A percentile compares a stretch with the other conserved stretches of the same genome.
Evolutionary conservation across 23 tunicate species (phyloP).

Genomic region (Clavelina lepadiformis): DNA sequence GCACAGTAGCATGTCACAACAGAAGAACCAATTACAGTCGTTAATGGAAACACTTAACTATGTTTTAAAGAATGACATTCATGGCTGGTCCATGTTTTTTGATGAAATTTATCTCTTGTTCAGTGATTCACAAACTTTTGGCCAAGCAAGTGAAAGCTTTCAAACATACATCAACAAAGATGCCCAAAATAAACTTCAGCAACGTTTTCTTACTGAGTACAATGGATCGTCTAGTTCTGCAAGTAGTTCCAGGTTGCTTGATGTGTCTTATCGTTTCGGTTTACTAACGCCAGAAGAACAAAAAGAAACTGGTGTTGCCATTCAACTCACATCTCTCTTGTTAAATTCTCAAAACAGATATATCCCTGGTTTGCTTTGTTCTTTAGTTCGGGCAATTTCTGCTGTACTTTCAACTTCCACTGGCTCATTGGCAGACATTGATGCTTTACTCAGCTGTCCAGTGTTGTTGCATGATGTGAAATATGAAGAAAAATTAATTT

Average conservation of each 20-base stretch:
- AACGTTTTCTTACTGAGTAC: slow-evolving; percentile 26
- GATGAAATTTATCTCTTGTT: slow-evolving; percentile 39
- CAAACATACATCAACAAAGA: slow-evolving; percentile 19
- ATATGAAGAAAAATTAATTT: slow-evolving; percentile 27
- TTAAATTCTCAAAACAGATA: slow-evolving; percentile 16
- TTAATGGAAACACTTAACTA: slow-evolving; percentile 30
- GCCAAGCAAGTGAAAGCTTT: slow-evolving; percentile 2
- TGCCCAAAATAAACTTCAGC: slow-evolving; percentile 35
- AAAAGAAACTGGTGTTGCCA: slow-evolving; percentile 26
- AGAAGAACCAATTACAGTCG: slow-evolving; percentile 6
- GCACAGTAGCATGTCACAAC: neutral
- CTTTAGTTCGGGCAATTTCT: slow-evolving; percentile 48
- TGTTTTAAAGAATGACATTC: slow-evolving; percentile 24
- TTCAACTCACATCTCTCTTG: slow-evolving; percentile 12
- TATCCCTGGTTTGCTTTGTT: slow-evolving; percentile 23
- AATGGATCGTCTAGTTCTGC: slow-evolving; percentile 1
- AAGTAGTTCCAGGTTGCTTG: neutral
- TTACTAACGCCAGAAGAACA: slow-evolving; percentile 20
- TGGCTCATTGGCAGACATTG: slow-evolving; percentile 31
- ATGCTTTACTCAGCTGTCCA: slow-evolving; percentile 45
- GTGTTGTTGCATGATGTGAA: slow-evolving; percentile 13
- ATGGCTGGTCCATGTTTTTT: slow-evolving; percentile 54
- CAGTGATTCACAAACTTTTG: neutral
- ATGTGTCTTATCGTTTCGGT: slow-evolving; percentile 14
- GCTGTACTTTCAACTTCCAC: slow-evolving; percentile 5